Conservation (phyloP, 2,797 vertebrate species). For the Jordanella pulchra region DNA sequence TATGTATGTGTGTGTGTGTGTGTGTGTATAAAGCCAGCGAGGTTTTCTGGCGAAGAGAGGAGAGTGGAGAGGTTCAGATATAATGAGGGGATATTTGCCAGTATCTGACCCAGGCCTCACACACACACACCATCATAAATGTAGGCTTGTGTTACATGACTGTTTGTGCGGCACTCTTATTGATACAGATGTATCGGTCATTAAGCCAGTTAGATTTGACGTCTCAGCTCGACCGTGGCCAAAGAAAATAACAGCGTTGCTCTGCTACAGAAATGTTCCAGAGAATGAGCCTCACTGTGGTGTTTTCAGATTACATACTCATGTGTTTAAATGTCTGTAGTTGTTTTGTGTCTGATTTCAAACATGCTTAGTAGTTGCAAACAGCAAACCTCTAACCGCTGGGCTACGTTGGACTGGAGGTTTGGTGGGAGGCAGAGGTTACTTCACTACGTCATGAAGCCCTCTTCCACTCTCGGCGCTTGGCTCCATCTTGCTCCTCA, state of each 20-base stretch:
- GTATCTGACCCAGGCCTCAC: slow-evolving; percentile 54
- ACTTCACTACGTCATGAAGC: not conserved
- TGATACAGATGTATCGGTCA: slow-evolving; percentile 80
- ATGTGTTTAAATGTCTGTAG: slow-evolving; percentile 22
- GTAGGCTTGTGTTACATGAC: slow-evolving; percentile 67
- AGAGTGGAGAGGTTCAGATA: slow-evolving; percentile 54
- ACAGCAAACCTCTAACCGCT: not conserved
- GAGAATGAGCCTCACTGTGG: slow-evolving; percentile 55
- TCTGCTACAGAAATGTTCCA: slow-evolving; percentile 70
- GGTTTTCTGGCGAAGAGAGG: slow-evolving; percentile 54
- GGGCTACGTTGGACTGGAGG: not conserved
- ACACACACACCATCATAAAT: slow-evolving; percentile 43
- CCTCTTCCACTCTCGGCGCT: too few relatives aligned
- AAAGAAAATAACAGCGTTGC: slow-evolving; percentile 77
- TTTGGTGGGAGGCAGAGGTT: not conserved
- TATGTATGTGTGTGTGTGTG: too few relatives aligned
- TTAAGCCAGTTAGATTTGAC: slow-evolving; percentile 79
- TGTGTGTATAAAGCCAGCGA: slow-evolving; percentile 37
- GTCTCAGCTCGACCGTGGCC: slow-evolving; percentile 68
- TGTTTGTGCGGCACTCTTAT: slow-evolving; percentile 63
- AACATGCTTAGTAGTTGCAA: slow-evolving; percentile 15
- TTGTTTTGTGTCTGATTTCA: slow-evolving; percentile 33
- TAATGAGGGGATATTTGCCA: slow-evolving; percentile 64
- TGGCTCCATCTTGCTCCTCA: not conserved
- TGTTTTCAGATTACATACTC: slow-evolving; percentile 55